Conservation (phyloP, 2,888 invertebrate species). For the Flexamia atlantica region DNA sequence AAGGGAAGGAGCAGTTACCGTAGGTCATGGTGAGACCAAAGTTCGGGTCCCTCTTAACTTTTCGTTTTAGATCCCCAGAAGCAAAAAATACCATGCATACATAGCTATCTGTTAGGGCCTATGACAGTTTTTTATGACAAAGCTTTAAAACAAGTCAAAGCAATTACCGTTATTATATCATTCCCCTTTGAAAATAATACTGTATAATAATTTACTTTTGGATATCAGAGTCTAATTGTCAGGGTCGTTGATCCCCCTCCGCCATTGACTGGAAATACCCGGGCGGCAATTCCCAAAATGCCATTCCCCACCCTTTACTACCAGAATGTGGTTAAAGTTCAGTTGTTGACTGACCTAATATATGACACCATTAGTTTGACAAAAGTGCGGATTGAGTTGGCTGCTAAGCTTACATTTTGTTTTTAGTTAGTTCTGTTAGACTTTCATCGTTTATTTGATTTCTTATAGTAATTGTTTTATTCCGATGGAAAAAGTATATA, state of each 20-base stretch:
- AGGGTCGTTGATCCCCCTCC: conserved; percentile 40
- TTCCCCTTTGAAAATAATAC: conserved; percentile 32
- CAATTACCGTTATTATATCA: conserved; percentile 27
- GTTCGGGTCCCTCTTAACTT: no score
- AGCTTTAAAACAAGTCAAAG: conserved; percentile 26
- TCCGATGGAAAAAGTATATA: conserved; percentile 30
- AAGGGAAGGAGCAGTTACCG: no score
- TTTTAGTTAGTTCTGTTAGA: conserved; percentile 31
- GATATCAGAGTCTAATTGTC: conserved; percentile 18
- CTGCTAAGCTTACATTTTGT: conserved; percentile 35
- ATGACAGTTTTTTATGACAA: conserved; percentile 16
- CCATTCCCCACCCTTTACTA: conserved; percentile 30
- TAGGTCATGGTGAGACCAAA: no score
- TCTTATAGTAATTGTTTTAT: conserved; percentile 19
- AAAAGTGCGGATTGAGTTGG: conserved; percentile 41
- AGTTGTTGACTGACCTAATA: conserved; percentile 38
- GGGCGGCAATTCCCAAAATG: conserved; percentile 38
- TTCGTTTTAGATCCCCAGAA: no score
- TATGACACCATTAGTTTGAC: conserved; percentile 34
- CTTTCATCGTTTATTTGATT: conserved; percentile 20
- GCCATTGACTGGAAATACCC: conserved; percentile 25
- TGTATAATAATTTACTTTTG: conserved; percentile 21
- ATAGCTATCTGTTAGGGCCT: conserved; percentile 2
- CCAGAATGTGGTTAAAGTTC: conserved; percentile 31
- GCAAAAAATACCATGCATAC: no score